phyloP scores from a whole-genome alignment of 2,113 vertebrate genomes.

The Cinclus mexicanus region DNA sequence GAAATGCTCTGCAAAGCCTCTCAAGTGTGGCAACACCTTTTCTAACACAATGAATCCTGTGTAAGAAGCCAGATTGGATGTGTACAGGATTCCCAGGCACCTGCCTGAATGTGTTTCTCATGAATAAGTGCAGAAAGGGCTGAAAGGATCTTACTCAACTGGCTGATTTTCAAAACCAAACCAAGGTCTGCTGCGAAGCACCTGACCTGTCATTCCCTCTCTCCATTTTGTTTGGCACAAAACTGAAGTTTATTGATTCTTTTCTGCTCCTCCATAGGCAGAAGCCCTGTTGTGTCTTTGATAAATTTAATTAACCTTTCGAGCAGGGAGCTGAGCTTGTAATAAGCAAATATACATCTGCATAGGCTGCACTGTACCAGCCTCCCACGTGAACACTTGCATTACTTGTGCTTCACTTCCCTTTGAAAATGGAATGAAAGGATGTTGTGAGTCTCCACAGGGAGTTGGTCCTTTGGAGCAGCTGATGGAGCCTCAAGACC shows the following conservation, averaged over 20 bases:
- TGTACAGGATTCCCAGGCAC: not conserved
- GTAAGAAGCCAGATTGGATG: not conserved
- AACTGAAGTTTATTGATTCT: constrained; percentile 9
- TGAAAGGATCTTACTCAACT: not conserved
- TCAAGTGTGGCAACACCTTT: not conserved
- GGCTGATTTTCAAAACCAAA: constrained; percentile 1
- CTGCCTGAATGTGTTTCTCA: not conserved
- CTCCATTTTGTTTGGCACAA: constrained; percentile 8
- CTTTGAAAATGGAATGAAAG: not conserved
- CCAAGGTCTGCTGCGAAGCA: not conserved
- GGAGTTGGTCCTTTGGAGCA: not conserved
- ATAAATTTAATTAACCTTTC: constrained; percentile 31
- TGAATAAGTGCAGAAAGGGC: not conserved
- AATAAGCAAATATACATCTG: constrained; percentile 2
- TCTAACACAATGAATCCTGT: not conserved
- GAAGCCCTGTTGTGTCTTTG: not conserved
- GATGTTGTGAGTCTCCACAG: not conserved
- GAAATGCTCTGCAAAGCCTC: not conserved
- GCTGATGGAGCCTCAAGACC: not conserved
- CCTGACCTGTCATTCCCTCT: not conserved
- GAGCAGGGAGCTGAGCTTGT: constrained; percentile 7
- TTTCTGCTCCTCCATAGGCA: not conserved
- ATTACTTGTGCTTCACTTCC: not conserved
- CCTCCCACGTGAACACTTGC: not conserved
- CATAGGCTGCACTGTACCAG: not conserved